Percentiles rank a stretch among this genome's conserved stretches.
Conservation (phyloP, 2,888 invertebrate species). For the Lycocerus yunnanus region DNA sequence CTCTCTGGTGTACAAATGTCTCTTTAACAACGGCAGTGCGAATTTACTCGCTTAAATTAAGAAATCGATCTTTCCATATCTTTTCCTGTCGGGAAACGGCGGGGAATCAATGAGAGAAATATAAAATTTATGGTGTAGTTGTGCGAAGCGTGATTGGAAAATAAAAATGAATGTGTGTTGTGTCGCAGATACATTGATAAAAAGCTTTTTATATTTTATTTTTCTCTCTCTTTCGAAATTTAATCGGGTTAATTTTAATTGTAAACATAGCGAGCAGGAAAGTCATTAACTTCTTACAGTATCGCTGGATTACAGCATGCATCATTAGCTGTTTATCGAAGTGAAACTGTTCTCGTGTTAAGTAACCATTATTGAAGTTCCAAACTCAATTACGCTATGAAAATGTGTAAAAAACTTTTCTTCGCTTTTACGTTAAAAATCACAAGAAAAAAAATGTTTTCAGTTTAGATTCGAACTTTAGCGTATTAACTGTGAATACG, state of each 20-base stretch:
- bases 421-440: no score
- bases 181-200: neutral
- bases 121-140: neutral
- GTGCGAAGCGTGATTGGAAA: neutral
- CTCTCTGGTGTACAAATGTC: neutral
- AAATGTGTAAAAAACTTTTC: neutral
- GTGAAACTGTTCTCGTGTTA: neutral
- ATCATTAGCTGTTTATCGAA: neutral
- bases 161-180: neutral
- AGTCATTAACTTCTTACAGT: neutral
- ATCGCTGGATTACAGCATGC: neutral
- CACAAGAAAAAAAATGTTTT: no score
- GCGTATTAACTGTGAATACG: no score
- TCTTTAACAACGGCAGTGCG: neutral
- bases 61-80: neutral
- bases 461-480: no score
- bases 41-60: neutral
- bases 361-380: neutral
- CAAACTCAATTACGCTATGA: neutral
- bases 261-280: neutral
- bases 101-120: neutral
- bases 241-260: neutral
- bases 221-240: neutral
- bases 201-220: neutral
- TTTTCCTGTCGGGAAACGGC: neutral